A percentile compares a stretch with the other conserved stretches of the same genome.
Evolutionary conservation across 53 echinoderm and acorn worm genomes (phyloP).

Genomic region (Hippasteria phrygiana): DNA sequence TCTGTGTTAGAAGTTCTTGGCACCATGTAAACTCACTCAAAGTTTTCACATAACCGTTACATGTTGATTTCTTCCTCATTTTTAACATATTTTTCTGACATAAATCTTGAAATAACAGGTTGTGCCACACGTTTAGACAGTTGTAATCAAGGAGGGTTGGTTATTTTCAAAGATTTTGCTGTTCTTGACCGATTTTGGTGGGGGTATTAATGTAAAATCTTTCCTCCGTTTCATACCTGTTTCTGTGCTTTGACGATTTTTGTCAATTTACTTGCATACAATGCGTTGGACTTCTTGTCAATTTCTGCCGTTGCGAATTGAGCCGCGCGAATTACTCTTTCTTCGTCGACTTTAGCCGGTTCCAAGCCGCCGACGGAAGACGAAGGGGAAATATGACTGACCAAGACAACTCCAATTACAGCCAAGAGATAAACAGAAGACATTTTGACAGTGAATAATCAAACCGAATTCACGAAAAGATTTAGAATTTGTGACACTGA

Average conservation of each 20-base stretch:
- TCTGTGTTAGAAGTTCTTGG: too few relatives aligned
- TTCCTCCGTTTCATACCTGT: slow-evolving; percentile 24
- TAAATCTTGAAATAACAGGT: too few relatives aligned
- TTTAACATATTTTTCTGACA: too few relatives aligned
- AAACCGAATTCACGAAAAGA: not conserved
- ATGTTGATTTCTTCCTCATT: too few relatives aligned
- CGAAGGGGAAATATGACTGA: not conserved
- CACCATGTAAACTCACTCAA: too few relatives aligned
- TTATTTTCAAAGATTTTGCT: too few relatives aligned
- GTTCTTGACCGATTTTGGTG: too few relatives aligned
- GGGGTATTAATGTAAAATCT: too few relatives aligned
- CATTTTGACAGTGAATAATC: not conserved
- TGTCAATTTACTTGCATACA: slow-evolving; percentile 28
- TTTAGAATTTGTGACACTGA: too few relatives aligned
- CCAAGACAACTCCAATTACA: not conserved
- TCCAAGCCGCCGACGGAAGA: not conserved
- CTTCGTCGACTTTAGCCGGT: slow-evolving; percentile 14
- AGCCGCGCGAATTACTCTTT: not conserved
- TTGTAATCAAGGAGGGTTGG: too few relatives aligned
- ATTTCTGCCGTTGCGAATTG: slow-evolving; percentile 8
- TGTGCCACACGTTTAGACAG: too few relatives aligned
- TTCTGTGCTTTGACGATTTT: slow-evolving; percentile 8
- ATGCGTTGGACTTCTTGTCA: not conserved
- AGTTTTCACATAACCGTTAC: too few relatives aligned
- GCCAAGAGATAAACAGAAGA: not conserved